Evolutionary conservation across 2,888 invertebrate genomes (phyloP), one percentile per base, ranked within the genome.

Genomic region (Ashinkailepas kermadecensis): DNA sequence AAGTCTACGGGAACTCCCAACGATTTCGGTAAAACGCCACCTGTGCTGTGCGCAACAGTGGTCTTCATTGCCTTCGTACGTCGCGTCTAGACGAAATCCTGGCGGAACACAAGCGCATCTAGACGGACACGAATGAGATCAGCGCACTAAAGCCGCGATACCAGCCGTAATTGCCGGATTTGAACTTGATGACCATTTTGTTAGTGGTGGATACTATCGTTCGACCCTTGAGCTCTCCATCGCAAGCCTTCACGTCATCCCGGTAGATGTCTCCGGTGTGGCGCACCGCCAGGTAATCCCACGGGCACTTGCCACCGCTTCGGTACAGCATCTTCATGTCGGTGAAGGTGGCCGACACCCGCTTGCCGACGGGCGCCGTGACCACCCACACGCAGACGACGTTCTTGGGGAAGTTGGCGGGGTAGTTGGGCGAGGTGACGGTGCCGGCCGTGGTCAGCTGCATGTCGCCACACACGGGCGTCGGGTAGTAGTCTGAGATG

Each of bases 141-240:
- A 39, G 39, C 39, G 74, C 74, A 8, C 11, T 54, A 54, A 74
- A 74, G 74, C 74, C 74, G 18, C 74, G 39, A 13, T 74, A 54
- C 74, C 74, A 74, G 74, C 74, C 74, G 74, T 74, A 74, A 23
- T 74, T 67, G 67, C 67, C 39, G 25, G 54, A 74, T 1, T 74
- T 39, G 54, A 74, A 54, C 7, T 39, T 39, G 18, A 74, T 54
- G 7, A 39, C 7, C 54, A 74, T 54, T 2, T 13, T 18, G 21
- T 74, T 74, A 7, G 54, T 54, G 54, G 74, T 74, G 18, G 74
- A 74, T 13, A 54, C 39, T 39, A 54, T 54, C 54, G 54, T 74
- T 54, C 21, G 74, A 11, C 54, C 54, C 13, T 10, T 39, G 54
- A 74, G 21, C 13, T 74, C 54, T 12, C 9, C 13, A 54, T 54